phyloP scores from a whole-genome alignment of 2,797 vertebrate species.

The Sebastes umbrosus region DNA sequence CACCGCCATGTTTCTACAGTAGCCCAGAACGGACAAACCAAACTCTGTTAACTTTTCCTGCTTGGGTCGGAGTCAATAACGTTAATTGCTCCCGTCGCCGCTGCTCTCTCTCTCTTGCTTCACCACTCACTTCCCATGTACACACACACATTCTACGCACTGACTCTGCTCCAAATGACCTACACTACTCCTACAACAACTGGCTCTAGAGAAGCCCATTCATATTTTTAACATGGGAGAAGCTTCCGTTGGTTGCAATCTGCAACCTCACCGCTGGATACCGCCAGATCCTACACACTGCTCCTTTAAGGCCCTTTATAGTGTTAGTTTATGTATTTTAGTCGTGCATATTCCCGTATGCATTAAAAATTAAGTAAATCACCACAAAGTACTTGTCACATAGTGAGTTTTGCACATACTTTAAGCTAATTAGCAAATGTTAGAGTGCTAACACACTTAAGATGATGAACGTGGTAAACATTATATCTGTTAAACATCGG shows the following conservation, averaged over 20 bases:
- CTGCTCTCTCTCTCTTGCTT: too few relatives aligned
- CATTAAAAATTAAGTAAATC: neutral
- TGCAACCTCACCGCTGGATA: too few relatives aligned
- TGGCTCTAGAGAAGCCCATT: fast-evolving
- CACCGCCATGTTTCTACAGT: too few relatives aligned
- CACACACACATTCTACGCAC: too few relatives aligned
- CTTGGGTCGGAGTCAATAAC: fast-evolving
- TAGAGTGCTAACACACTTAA: neutral
- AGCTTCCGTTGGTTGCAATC: too few relatives aligned
- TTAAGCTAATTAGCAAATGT: neutral
- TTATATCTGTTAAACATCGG: neutral
- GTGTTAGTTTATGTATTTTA: neutral
- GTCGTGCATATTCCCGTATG: neutral
- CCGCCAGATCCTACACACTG: neutral
- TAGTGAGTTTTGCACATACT: neutral
- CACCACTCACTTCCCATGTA: too few relatives aligned
- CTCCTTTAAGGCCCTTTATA: neutral
- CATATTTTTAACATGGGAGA: too few relatives aligned
- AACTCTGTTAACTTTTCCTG: too few relatives aligned
- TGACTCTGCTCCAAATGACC: too few relatives aligned
- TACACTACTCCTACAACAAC: too few relatives aligned
- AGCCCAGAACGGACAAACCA: too few relatives aligned
- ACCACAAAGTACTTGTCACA: neutral
- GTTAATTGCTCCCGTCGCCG: too few relatives aligned
- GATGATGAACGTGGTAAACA: neutral